These are phyloP conservation scores for Fragum sueziense DNA, from an alignment of 2,888 invertebrate genomes.

Conservation along the genomic window DNA sequence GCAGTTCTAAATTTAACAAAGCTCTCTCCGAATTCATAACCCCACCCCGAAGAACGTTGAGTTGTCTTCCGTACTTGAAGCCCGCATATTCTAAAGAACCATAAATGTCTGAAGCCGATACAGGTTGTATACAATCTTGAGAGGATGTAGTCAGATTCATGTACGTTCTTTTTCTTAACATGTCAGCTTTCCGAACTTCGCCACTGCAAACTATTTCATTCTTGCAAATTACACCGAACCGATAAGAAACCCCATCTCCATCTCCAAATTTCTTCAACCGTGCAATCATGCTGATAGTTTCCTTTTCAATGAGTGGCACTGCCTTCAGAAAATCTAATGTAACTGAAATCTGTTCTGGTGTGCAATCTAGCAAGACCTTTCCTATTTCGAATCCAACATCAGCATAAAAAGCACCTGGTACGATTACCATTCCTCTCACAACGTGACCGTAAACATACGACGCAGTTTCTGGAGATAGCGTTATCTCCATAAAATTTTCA, in stretches of 20 bases:
- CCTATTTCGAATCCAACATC: conserved; percentile 67
- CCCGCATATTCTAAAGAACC: neutral
- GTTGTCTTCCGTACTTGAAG: neutral
- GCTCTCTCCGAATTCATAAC: neutral
- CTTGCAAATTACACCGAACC: neutral
- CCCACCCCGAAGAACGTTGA: neutral
- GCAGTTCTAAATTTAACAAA: neutral
- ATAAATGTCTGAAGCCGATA: neutral
- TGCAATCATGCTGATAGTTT: neutral
- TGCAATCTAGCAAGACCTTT: neutral
- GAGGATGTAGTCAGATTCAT: neutral
- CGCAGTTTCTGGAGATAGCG: conserved; percentile 9
- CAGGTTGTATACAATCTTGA: no score
- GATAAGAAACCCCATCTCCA: neutral
- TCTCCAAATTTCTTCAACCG: neutral
- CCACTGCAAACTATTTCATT: conserved; percentile 5
- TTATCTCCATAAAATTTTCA: neutral
- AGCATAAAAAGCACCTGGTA: conserved; percentile 55
- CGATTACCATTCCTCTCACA: conserved; percentile 27
- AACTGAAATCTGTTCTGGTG: neutral
- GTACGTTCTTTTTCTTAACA: neutral
- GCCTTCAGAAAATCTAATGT: conserved; percentile 3
- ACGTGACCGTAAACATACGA: conserved; percentile 48
- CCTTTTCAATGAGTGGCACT: neutral
- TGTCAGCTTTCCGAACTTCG: neutral